phyloP scores from a whole-genome alignment of 2,797 vertebrate genomes.

The Mus spretus region DNA sequence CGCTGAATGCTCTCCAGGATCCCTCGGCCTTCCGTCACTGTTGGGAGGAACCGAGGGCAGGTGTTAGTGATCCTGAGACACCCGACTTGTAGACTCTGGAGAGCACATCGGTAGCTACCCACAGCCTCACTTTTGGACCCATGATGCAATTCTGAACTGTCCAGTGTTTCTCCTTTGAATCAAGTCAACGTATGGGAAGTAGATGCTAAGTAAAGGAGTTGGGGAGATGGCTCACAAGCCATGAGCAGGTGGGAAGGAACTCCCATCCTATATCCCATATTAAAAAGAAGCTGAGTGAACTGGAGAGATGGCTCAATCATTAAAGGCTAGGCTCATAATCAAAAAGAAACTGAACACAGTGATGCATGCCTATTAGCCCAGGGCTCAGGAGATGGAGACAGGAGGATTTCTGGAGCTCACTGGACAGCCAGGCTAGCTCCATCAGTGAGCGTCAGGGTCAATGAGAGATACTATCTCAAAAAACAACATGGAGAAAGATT shows the following conservation, averaged over 20 bases:
- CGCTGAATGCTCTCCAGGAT: slow-evolving; percentile 91
- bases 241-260: neutral
- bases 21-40: slow-evolving; percentile 94
- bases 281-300: neutral
- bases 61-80: neutral
- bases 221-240: neutral
- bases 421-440: neutral
- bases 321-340: neutral
- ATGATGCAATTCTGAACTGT: rapidly evolving
- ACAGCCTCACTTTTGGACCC: rapidly evolving
- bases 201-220: neutral
- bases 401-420: neutral
- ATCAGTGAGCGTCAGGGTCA: neutral
- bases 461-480: neutral
- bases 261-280: neutral
- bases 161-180: neutral
- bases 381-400: neutral
- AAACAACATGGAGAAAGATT: neutral
- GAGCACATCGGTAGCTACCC: rapidly evolving
- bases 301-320: too few relatives aligned
- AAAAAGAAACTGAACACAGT: too few relatives aligned
- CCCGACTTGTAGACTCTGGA: too few relatives aligned
- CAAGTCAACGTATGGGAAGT: neutral
- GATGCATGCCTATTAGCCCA: neutral
- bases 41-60: slow-evolving; percentile 82